Base-by-base conservation (phyloP, 2,797 vertebrate species). In the Urophycis tenuis region DNA sequence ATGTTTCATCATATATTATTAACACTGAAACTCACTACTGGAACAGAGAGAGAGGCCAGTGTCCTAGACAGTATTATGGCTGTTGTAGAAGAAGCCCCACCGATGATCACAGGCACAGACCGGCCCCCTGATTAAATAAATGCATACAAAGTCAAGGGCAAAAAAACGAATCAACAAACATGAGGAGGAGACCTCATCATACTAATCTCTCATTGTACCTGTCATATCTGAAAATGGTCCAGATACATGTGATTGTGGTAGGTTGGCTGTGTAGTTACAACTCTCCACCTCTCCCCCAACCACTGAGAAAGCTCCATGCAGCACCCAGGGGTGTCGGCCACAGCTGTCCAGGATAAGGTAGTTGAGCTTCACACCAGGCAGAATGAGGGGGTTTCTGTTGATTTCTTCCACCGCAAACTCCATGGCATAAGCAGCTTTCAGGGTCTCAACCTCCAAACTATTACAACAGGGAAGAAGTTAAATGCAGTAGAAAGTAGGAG, bases 351-450 rank as follows among this genome's bases (percentile, higher is more conserved):
- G 67, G 70, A 91, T 84, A 14, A 41, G 79, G 75, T 90, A 90
- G 29, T 88, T 84, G 19, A 91, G 85, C 71, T 74, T 87, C 71
- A 91, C 77, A 73, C 83, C 86, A 2, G 87, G 91, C 1, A 90
- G 81, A 8, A 91, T 67, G 45, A 22, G 75, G 74, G 74, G 79
- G 78, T 89, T 82, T 2, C 30, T 78, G 80, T 90, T 92, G 70
- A 92, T 90, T 81, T 91, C 86, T 33, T 92, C 87, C 84, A 92
- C 88, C 0, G 92, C 88, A 85, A 91, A 94, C 10, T 75, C 81
- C 81, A 93, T 85, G 7, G 84, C 89, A 72, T 93, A 88, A 25
- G 85, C 76, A 78, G 86, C 86, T 41, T 86, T 88, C 39, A 90
- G 83, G 1, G 86, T 36, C 64, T 77, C 77, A 22, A 78, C 30